phyloP scores from a whole-genome alignment of 1,140 invertebrate species.

The Popillia japonica region DNA sequence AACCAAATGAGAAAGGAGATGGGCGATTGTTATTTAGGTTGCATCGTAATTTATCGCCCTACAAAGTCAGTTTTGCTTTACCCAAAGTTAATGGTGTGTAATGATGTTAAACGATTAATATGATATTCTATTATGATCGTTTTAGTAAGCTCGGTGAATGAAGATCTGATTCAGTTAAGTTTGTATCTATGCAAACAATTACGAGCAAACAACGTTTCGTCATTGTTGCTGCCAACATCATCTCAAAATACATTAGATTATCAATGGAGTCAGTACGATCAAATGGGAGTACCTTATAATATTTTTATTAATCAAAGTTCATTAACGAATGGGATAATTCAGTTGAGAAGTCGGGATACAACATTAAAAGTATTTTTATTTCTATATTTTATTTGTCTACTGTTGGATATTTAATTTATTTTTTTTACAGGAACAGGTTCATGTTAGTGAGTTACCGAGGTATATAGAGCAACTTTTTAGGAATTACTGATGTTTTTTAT shows the following conservation, averaged over 20 bases:
- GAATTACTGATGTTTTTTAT: slow-evolving; percentile 52
- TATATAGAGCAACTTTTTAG: slow-evolving; percentile 60
- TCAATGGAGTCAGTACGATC: slow-evolving; percentile 58
- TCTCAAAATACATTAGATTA: slow-evolving; percentile 47
- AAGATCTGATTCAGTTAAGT: slow-evolving; percentile 64
- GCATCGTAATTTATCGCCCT: slow-evolving; percentile 77
- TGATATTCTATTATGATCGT: not conserved
- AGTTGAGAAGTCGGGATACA: slow-evolving; percentile 76
- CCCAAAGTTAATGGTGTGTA: slow-evolving; percentile 58
- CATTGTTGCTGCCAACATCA: slow-evolving; percentile 54
- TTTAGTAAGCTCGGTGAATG: slow-evolving; percentile 47
- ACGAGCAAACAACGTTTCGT: slow-evolving; percentile 62
- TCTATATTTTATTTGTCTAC: slow-evolving; percentile 36
- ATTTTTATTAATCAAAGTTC: slow-evolving; percentile 71
- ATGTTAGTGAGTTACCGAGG: slow-evolving; percentile 62
- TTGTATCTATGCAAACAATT: slow-evolving; percentile 64
- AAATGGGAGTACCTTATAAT: slow-evolving; percentile 73
- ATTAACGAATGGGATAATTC: slow-evolving; percentile 75
- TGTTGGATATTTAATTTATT: slow-evolving; percentile 40
- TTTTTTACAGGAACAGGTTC: slow-evolving; percentile 61
- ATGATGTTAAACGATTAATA: not conserved
- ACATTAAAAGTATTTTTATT: slow-evolving; percentile 65
- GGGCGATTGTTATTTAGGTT: slow-evolving; percentile 64
- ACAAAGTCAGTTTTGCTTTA: slow-evolving; percentile 72
- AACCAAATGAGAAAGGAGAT: slow-evolving; percentile 53